Percentiles rank a stretch among this genome's conserved stretches.
These are phyloP conservation scores for Xerus rutilus DNA, from an alignment of 2,797 vertebrate species.

Conservation along the genomic window DNA sequence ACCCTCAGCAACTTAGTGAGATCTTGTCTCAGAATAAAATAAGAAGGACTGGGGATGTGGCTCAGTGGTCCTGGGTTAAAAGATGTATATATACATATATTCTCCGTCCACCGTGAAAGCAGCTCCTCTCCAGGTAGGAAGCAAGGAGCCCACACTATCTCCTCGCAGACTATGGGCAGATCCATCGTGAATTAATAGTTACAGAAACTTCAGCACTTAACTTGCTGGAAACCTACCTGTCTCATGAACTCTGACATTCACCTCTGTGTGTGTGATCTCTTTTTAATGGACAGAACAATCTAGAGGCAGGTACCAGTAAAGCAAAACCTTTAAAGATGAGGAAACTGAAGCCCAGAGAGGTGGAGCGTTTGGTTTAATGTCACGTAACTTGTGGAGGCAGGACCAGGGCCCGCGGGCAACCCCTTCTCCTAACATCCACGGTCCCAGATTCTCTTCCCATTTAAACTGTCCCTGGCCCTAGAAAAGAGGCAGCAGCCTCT, in stretches of 20 bases:
- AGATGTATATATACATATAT: too few relatives aligned
- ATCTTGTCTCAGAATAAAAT: too few relatives aligned
- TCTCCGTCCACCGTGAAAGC: background rate
- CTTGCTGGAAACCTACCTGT: background rate
- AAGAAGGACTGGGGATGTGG: too few relatives aligned
- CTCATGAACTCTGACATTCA: background rate
- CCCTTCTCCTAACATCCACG: fast-evolving
- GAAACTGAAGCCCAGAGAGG: background rate
- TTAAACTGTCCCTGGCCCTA: background rate
- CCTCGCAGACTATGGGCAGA: background rate
- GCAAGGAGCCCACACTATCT: background rate
- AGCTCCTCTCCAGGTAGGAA: background rate
- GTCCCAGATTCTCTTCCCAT: background rate
- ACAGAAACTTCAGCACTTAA: background rate
- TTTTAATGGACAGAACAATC: background rate
- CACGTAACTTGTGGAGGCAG: background rate
- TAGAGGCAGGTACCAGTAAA: background rate
- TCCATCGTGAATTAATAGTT: background rate
- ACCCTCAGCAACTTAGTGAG: too few relatives aligned
- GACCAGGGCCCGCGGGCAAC: background rate
- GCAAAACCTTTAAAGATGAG: background rate
- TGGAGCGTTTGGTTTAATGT: background rate
- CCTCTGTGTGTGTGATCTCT: fast-evolving
- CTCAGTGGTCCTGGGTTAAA: too few relatives aligned
- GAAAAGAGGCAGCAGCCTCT: background rate